These are phyloP conservation scores for Tetramorium parvispinum DNA, from an alignment of 1,140 invertebrate genomes.

Conservation along the genomic window DNA sequence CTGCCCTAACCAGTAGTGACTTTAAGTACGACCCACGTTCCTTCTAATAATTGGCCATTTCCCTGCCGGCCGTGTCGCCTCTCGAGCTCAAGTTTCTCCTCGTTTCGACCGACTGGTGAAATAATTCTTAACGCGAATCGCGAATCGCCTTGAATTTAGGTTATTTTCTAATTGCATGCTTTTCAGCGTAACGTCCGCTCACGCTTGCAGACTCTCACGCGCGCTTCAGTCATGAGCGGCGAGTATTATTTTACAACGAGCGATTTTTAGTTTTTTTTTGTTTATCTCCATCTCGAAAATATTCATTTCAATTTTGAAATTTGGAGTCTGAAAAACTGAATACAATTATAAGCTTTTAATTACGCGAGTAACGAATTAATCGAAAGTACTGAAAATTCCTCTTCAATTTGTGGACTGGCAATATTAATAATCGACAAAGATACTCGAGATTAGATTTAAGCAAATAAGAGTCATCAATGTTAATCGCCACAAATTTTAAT, in stretches of 20 bases:
- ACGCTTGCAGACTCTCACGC: background rate
- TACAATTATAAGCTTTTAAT: background rate
- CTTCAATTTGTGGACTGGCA: background rate
- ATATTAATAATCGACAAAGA: background rate
- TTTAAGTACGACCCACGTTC: conserved; percentile 75
- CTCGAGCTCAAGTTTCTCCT: conserved; percentile 51
- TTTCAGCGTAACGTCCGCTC: conserved; percentile 72
- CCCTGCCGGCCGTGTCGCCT: conserved; percentile 69
- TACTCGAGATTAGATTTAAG: background rate
- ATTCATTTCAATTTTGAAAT: background rate
- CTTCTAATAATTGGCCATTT: conserved; percentile 79
- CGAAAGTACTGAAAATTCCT: background rate
- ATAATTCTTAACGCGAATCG: conserved; percentile 72
- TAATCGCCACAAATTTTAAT: background rate
- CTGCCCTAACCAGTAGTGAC: conserved; percentile 36
- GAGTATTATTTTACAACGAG: background rate
- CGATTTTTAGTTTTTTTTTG: background rate
- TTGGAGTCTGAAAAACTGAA: background rate
- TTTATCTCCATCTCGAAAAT: background rate
- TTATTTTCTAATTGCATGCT: conserved; percentile 79
- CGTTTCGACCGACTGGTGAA: conserved; percentile 55
- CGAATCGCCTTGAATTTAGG: conserved; percentile 78
- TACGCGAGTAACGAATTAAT: background rate
- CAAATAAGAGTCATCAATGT: background rate
- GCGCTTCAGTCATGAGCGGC: background rate